phyloP scores from a whole-genome alignment of 2,113 vertebrate species.

The Odontesthes bonariensis region DNA sequence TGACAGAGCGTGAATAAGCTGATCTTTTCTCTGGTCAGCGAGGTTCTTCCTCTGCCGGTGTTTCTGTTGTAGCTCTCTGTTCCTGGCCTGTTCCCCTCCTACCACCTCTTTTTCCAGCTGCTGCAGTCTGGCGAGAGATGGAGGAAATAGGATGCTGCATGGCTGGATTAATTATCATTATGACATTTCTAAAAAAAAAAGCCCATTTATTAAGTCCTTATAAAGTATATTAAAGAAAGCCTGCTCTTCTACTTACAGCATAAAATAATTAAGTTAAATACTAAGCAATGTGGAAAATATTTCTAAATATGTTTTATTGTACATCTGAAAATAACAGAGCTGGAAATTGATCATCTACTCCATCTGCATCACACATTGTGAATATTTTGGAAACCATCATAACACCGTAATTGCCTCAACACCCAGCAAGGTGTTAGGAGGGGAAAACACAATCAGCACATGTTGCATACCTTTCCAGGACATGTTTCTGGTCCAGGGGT shows the following conservation, averaged over 20 bases:
- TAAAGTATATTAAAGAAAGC: too few relatives aligned
- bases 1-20: conserved; percentile 84
- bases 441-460: background rate
- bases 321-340: background rate
- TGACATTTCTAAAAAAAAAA: background rate
- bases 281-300: background rate
- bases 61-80: conserved; percentile 88
- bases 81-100: conserved; percentile 88
- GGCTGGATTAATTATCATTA: background rate
- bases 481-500: conserved; percentile 83
- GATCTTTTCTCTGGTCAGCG: conserved; percentile 84
- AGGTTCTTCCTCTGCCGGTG: conserved; percentile 80
- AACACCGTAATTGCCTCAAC: too few relatives aligned
- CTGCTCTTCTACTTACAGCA: background rate
- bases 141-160: background rate
- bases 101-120: conserved; percentile 89
- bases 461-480: conserved; percentile 84
- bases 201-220: too few relatives aligned
- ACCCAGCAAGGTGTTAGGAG: background rate
- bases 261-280: background rate
- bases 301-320: background rate
- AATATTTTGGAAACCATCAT: background rate
- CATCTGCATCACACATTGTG: background rate
- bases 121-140: conserved; percentile 82
- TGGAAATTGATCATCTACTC: background rate